phyloP scores from a whole-genome alignment of 92 coral and sea anemone species.

The Chrysogorgia sp. region DNA sequence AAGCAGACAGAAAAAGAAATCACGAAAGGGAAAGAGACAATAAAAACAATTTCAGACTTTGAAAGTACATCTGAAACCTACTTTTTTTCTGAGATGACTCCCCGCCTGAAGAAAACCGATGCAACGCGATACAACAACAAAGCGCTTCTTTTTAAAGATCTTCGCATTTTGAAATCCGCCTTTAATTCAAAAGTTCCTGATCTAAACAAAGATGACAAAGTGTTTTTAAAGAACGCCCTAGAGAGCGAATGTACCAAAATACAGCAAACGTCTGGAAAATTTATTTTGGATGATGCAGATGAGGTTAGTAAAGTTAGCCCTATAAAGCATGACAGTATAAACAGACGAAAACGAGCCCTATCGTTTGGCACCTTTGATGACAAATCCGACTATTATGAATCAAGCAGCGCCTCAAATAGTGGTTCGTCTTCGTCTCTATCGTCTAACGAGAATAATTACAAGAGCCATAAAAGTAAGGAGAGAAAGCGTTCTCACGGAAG shows the following conservation, averaged over 20 bases:
- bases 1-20: conserved; percentile 3
- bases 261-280: conserved; percentile 8
- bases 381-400: too few species aligned
- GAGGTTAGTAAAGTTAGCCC: too few species aligned
- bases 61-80: conserved; percentile 16
- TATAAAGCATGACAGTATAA: too few species aligned
- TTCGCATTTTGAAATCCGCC: not conserved
- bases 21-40: not conserved
- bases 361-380: too few species aligned
- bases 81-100: conserved; percentile 12
- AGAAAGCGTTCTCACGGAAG: too few species aligned
- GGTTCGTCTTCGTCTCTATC: too few species aligned
- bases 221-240: not conserved
- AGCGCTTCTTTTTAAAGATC: conserved; percentile 9
- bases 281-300: too few species aligned
- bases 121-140: not conserved
- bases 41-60: not conserved
- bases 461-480: too few species aligned
- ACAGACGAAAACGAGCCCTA: too few species aligned
- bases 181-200: conserved; percentile 6
- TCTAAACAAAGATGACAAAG: not conserved
- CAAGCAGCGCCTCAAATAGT: too few species aligned
- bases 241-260: conserved; percentile 12
- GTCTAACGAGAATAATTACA: too few species aligned
- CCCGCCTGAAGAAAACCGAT: not conserved